phyloP scores from a whole-genome alignment of 1,140 invertebrate genomes.

The Drosophila busckii region DNA sequence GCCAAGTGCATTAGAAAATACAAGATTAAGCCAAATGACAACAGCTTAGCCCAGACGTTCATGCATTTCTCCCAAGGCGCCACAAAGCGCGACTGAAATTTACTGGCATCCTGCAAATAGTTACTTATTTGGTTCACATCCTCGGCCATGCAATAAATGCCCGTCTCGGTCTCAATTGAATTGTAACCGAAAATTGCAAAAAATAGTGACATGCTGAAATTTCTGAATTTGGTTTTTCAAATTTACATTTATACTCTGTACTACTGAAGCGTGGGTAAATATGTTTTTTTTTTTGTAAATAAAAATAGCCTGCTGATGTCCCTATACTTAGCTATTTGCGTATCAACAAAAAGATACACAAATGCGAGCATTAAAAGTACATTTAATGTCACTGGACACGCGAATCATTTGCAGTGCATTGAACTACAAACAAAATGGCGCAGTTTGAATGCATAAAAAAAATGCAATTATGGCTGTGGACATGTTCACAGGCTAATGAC shows the following conservation, averaged over 20 bases:
- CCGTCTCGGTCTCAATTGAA: conserved; percentile 13
- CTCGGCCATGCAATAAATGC: conserved; percentile 42
- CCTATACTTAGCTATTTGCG: too few relatives aligned
- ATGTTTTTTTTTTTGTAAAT: background rate
- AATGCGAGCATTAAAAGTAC: conserved; percentile 13
- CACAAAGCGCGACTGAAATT: conserved; percentile 16
- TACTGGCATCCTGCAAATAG: conserved; percentile 4
- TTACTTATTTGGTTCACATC: conserved; percentile 22
- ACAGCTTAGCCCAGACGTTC: conserved; percentile 2
- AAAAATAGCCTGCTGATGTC: too few relatives aligned
- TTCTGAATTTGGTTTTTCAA: too few relatives aligned
- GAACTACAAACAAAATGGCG: conserved; percentile 29
- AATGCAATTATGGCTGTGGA: conserved; percentile 26
- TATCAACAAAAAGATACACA: too few relatives aligned
- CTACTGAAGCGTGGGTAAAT: background rate
- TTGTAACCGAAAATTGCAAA: conserved; percentile 13
- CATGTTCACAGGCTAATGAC: conserved; percentile 22
- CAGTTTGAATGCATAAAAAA: conserved; percentile 38
- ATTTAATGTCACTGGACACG: conserved; percentile 45
- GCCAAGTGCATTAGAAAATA: background rate
- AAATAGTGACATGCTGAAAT: conserved; percentile 4
- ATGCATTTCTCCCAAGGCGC: conserved; percentile 5
- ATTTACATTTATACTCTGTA: background rate
- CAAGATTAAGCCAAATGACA: background rate
- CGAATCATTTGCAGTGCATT: conserved; percentile 39